Evolutionary conservation across 2,113 vertebrate genomes (phyloP).

Genomic region (Gymnobelideus leadbeateri): DNA sequence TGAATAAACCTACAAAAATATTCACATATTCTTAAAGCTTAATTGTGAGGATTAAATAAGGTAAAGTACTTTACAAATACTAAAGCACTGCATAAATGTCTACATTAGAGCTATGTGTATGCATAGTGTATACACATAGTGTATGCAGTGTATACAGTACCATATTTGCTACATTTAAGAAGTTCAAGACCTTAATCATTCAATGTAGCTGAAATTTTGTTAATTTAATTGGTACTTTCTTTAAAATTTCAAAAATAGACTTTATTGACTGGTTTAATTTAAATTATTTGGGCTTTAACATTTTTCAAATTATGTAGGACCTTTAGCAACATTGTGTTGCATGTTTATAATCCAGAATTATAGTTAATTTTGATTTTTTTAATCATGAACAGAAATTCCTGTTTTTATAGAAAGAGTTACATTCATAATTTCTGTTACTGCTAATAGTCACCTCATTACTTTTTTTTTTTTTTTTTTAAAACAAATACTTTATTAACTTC

Average conservation of each 20-base stretch:
- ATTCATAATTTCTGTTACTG: background rate
- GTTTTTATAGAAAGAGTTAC: background rate
- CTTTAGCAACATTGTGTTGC: background rate
- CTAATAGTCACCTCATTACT: background rate
- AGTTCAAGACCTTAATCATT: constrained; percentile 2
- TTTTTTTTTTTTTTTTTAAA: no score
- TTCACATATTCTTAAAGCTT: background rate
- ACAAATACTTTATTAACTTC: no score
- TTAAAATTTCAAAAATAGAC: constrained; percentile 15
- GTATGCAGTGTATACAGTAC: background rate
- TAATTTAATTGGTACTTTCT: constrained; percentile 19
- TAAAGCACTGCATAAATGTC: background rate
- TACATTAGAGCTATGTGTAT: background rate
- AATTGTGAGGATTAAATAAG: background rate
- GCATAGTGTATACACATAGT: no score
- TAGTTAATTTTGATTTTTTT: background rate
- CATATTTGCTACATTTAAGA: background rate
- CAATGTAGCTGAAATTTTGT: background rate
- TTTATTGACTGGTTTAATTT: background rate
- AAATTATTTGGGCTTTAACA: background rate
- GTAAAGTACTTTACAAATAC: background rate
- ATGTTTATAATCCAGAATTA: no score
- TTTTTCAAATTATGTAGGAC: background rate
- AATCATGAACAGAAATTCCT: background rate
- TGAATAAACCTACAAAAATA: background rate